Conservation (phyloP, 2,888 invertebrate species). For the Cataglyphis rosenhaueri region DNA sequence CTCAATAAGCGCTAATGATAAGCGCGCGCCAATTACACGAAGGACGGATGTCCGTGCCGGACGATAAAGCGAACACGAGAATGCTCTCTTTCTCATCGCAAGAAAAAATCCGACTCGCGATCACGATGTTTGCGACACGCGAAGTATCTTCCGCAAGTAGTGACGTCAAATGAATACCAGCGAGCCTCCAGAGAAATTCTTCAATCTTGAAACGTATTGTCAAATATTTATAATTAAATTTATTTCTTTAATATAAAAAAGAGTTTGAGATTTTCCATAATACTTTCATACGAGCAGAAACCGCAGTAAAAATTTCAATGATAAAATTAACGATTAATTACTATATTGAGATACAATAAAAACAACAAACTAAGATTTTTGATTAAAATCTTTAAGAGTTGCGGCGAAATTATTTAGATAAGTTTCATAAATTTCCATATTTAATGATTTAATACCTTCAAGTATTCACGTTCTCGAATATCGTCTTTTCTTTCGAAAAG, state of each 20-base stretch:
- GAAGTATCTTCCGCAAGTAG: not conserved
- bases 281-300: not conserved
- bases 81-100: conserved; percentile 27
- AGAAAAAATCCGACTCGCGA: conserved; percentile 11
- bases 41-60: conserved; percentile 24
- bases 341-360: not conserved
- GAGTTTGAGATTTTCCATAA: not conserved
- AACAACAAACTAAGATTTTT: not conserved
- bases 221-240: not conserved
- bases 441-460: not conserved
- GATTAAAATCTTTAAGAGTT: not conserved
- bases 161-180: not conserved
- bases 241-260: not conserved
- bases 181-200: not conserved
- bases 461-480: not conserved
- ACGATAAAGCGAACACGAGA: conserved; percentile 28
- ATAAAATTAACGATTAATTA: not conserved
- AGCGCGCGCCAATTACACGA: conserved; percentile 36
- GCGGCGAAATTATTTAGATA: not conserved
- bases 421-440: too few species aligned
- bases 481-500: not conserved
- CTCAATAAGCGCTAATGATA: conserved; percentile 63
- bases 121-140: not conserved
- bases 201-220: not conserved
- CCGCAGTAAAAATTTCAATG: not conserved